A percentile compares a stretch with the other conserved stretches of the same genome.
Conservation (phyloP, 2,113 vertebrate species). For the Lontra canadensis region DNA sequence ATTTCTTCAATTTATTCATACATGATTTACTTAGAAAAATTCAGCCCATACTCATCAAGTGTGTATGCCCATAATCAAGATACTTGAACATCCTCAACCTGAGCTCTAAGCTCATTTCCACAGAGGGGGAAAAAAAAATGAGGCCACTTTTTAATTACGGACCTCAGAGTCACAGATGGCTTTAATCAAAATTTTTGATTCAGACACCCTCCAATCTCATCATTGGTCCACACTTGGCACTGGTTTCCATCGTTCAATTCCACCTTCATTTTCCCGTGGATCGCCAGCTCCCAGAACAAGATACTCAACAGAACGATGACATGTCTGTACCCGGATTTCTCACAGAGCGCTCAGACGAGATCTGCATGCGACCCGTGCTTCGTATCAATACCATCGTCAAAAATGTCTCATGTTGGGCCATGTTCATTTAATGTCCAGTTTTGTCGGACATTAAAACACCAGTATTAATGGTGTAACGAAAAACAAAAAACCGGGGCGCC, state of each 20-base stretch:
- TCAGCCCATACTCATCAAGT: neutral
- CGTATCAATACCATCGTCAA: rapidly evolving
- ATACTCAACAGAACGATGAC: rapidly evolving
- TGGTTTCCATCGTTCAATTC: neutral
- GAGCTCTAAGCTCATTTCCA: neutral
- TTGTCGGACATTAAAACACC: neutral
- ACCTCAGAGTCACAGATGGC: conserved; percentile 39
- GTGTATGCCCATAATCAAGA: rapidly evolving
- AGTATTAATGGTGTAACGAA: too few relatives aligned
- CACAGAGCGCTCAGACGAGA: neutral
- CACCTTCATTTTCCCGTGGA: neutral
- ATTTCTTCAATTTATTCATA: neutral
- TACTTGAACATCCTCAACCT: neutral
- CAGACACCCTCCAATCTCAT: conserved; percentile 63
- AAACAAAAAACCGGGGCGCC: neutral
- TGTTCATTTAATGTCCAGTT: neutral
- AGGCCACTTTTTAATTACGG: neutral
- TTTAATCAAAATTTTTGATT: conserved; percentile 47
- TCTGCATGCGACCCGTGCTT: neutral
- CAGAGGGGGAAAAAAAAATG: neutral
- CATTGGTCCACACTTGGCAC: neutral
- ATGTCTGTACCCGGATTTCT: neutral
- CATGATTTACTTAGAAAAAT: neutral
- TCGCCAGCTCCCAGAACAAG: neutral
- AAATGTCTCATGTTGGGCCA: rapidly evolving